Evolutionary conservation across 2,797 vertebrate genomes (phyloP).

Genomic region (Gephyroberyx darwinii): DNA sequence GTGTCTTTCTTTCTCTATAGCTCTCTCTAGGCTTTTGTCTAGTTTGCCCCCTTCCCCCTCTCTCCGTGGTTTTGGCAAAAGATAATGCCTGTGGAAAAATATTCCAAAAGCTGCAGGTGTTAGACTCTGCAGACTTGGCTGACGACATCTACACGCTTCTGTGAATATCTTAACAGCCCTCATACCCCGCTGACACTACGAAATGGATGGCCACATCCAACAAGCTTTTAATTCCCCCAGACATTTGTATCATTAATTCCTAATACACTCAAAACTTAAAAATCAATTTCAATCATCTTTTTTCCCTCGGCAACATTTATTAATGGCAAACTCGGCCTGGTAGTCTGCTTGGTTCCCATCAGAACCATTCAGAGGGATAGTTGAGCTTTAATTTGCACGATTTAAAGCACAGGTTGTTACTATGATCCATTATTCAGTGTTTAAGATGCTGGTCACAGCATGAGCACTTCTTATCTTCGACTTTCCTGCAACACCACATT

Average conservation of each 20-base stretch:
- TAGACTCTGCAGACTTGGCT: conserved; percentile 30
- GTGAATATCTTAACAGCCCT: conserved; percentile 55
- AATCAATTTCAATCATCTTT: conserved; percentile 78
- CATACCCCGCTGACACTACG: conserved; percentile 58
- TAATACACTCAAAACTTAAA: conserved; percentile 69
- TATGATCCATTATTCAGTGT: conserved; percentile 43
- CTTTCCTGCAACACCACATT: conserved; percentile 38
- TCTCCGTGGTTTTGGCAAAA: conserved; percentile 25
- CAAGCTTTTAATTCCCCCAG: conserved; percentile 70
- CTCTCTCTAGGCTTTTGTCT: conserved; percentile 13
- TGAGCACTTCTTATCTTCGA: conserved; percentile 40
- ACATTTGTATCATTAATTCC: conserved; percentile 78
- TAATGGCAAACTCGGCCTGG: conserved; percentile 46
- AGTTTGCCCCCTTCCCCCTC: conserved; percentile 8
- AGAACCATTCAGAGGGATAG: conserved; percentile 21
- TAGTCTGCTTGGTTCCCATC: conserved; percentile 15
- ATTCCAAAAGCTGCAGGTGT: conserved; percentile 45
- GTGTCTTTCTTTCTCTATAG: neutral
- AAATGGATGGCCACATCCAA: conserved; percentile 65
- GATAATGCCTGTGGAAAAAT: conserved; percentile 34
- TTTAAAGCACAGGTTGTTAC: conserved; percentile 44
- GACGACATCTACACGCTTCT: conserved; percentile 32
- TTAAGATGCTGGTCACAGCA: conserved; percentile 26
- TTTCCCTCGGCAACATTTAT: conserved; percentile 40
- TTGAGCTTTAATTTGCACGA: conserved; percentile 37